These are phyloP conservation scores for Bombyx mandarina DNA, from an alignment of 1,140 invertebrate species.

Conservation along the genomic window DNA sequence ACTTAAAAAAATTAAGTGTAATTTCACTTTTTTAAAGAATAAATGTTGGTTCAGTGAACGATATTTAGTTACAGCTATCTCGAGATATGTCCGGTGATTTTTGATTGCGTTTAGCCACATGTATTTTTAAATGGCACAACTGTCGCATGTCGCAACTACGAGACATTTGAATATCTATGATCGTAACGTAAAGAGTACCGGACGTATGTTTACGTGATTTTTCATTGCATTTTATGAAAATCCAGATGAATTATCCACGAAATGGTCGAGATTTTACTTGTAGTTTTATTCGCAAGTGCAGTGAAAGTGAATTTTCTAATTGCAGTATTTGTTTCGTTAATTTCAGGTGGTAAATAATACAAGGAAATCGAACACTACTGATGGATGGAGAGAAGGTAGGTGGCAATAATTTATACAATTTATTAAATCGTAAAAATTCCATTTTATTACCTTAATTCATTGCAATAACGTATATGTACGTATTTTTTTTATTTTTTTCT, in stretches of 20 bases:
- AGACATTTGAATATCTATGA: constrained; percentile 48
- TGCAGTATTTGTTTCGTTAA: constrained; percentile 21
- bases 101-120: too few species aligned
- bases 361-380: constrained; percentile 50
- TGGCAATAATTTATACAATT: background rate
- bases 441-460: too few species aligned
- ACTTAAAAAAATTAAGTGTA: background rate
- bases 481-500: too few species aligned
- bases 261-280: constrained; percentile 42
- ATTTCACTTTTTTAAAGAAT: too few species aligned
- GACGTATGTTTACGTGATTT: background rate
- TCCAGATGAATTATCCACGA: constrained; percentile 6
- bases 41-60: constrained; percentile 6
- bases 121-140: too few species aligned
- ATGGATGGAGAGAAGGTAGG: constrained; percentile 64
- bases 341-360: constrained; percentile 67
- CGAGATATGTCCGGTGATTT: constrained; percentile 18
- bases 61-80: constrained; percentile 16
- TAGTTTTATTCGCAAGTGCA: constrained; percentile 17
- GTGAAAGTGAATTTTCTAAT: constrained; percentile 24
- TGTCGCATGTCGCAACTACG: constrained; percentile 21
- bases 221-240: background rate
- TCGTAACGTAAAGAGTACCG: constrained; percentile 17
- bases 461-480: too few species aligned
- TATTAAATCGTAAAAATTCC: too few species aligned